Evolutionary conservation across 2,797 vertebrate species (phyloP).

Genomic region (Esox lucius): DNA sequence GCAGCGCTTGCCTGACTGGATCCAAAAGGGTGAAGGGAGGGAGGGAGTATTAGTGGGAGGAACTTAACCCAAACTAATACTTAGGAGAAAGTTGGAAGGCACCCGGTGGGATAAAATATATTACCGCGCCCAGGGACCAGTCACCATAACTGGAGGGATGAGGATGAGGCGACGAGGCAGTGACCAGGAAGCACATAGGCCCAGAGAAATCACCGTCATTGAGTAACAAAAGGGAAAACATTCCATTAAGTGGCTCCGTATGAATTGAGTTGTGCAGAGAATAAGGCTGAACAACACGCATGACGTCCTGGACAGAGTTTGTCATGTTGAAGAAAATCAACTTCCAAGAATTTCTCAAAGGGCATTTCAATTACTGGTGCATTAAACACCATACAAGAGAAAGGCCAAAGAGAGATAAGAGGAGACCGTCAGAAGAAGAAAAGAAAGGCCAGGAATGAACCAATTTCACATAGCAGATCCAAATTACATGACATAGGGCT

Average conservation of each 20-base stretch:
- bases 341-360: neutral
- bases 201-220: neutral
- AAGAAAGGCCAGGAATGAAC: neutral
- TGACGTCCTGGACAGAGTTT: neutral
- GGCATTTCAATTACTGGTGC: slow-evolving; percentile 4
- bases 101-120: neutral
- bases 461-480: neutral
- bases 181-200: neutral
- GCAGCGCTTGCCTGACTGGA: neutral
- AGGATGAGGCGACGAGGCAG: neutral
- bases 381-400: neutral
- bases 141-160: neutral
- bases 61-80: neutral
- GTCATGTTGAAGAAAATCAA: neutral
- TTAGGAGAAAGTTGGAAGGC: neutral
- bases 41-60: slow-evolving; percentile 1
- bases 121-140: neutral
- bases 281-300: neutral
- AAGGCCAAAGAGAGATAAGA: neutral
- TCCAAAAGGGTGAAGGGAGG: neutral
- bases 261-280: neutral
- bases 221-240: neutral
- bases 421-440: neutral
- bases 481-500: neutral
- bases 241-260: neutral